Percentiles rank a stretch among this genome's conserved stretches.
phyloP scores from a whole-genome alignment of 2,113 vertebrate genomes.

The Trogon surrucura region DNA sequence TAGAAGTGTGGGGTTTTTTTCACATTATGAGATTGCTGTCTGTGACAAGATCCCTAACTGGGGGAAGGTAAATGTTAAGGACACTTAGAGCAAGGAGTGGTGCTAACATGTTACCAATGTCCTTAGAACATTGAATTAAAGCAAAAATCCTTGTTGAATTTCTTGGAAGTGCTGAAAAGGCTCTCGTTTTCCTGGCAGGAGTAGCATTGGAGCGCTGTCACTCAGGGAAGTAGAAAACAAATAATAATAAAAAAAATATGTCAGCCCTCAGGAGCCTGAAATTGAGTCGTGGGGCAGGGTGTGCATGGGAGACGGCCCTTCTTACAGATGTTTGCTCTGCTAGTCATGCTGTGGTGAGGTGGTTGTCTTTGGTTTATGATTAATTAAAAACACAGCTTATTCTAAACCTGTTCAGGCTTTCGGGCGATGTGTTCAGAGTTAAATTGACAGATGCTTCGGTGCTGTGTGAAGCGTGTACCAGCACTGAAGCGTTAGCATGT shows the following conservation, averaged over 20 bases:
- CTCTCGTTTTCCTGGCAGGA: neutral
- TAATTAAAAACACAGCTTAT: neutral
- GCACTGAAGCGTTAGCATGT: neutral
- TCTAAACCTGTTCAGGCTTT: neutral
- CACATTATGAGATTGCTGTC: neutral
- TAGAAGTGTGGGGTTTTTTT: neutral
- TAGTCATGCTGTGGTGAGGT: neutral
- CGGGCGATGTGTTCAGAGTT: neutral
- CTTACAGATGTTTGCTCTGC: neutral
- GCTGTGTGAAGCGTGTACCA: neutral
- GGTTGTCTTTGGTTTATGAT: neutral
- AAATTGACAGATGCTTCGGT: neutral
- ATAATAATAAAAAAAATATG: neutral
- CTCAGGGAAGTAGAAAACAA: neutral
- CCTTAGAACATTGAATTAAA: neutral
- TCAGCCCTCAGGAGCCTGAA: neutral
- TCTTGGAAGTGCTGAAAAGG: neutral
- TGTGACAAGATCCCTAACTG: neutral
- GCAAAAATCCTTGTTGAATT: neutral
- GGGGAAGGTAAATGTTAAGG: neutral
- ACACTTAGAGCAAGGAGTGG: neutral
- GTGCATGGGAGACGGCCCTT: neutral
- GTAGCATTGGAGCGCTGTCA: neutral
- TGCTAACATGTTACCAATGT: neutral
- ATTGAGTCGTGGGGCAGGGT: accelerated